Conservation (phyloP, 2,888 invertebrate genomes). For the Erynnis tages region DNA sequence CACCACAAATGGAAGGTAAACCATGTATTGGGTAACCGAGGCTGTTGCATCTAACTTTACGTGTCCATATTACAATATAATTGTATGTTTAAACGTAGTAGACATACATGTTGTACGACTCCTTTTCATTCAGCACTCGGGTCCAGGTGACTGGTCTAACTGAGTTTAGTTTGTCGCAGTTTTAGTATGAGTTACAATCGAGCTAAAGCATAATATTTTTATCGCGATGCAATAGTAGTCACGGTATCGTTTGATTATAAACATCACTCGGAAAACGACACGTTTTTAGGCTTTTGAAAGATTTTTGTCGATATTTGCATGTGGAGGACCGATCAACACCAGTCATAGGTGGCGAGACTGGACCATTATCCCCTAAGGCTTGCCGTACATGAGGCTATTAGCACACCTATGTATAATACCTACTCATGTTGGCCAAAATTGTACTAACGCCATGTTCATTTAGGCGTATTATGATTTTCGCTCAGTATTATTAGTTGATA, state of each 20-base stretch:
- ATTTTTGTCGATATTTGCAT: too few relatives aligned
- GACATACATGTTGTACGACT: slow-evolving; percentile 44
- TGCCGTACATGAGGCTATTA: slow-evolving; percentile 30
- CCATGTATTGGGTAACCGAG: slow-evolving; percentile 44
- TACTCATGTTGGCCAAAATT: slow-evolving; percentile 76
- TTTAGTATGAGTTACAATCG: too few relatives aligned
- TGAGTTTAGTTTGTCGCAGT: neutral
- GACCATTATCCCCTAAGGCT: neutral
- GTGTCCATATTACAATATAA: slow-evolving; percentile 50
- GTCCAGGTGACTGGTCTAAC: slow-evolving; percentile 44
- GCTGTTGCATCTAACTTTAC: slow-evolving; percentile 56
- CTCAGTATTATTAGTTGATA: slow-evolving; percentile 74
- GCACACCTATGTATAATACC: slow-evolving; percentile 52
- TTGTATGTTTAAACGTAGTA: slow-evolving; percentile 46
- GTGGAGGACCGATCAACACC: slow-evolving; percentile 1
- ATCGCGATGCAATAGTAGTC: too few relatives aligned
- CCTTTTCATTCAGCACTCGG: slow-evolving; percentile 50
- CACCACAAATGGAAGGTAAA: slow-evolving; percentile 17
- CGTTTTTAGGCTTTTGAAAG: too few relatives aligned
- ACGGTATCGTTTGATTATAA: too few relatives aligned
- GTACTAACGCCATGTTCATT: slow-evolving; percentile 61
- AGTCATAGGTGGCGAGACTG: neutral
- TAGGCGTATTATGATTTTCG: slow-evolving; percentile 70
- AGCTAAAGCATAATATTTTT: too few relatives aligned
- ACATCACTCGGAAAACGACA: too few relatives aligned